Evolutionary conservation across 2,113 vertebrate genomes (phyloP).

Genomic region (Ochotona curzoniae): DNA sequence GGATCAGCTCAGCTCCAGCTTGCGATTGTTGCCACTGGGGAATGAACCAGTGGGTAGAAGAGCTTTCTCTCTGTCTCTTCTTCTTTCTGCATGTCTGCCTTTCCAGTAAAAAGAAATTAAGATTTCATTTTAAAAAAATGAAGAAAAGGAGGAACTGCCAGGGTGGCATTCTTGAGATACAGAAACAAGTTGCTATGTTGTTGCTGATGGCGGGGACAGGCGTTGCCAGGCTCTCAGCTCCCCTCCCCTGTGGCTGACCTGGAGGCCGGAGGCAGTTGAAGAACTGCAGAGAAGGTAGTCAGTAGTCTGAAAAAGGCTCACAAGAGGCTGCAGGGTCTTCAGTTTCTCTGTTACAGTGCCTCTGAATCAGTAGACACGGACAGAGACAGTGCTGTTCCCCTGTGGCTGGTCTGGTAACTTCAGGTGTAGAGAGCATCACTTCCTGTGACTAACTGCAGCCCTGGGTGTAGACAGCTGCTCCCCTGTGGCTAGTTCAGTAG

Average conservation of each 20-base stretch:
- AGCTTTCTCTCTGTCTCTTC: too few relatives aligned
- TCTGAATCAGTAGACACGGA: too few relatives aligned
- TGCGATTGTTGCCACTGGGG: too few relatives aligned
- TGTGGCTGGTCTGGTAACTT: too few relatives aligned
- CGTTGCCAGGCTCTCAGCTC: neutral
- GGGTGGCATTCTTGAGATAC: neutral
- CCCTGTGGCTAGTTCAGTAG: neutral
- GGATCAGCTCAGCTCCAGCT: too few relatives aligned
- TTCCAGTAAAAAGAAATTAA: too few relatives aligned
- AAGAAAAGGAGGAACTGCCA: neutral
- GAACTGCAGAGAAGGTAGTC: neutral
- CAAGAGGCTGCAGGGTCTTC: neutral
- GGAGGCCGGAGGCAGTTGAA: neutral
- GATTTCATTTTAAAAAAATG: too few relatives aligned
- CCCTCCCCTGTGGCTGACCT: neutral
- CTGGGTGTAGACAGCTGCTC: neutral
- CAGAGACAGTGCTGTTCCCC: too few relatives aligned
- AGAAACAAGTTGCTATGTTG: neutral
- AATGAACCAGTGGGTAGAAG: too few relatives aligned
- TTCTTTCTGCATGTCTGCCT: too few relatives aligned
- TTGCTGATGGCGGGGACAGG: neutral
- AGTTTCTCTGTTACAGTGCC: too few relatives aligned
- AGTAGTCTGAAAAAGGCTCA: neutral
- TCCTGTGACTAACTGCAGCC: neutral
- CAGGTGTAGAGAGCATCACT: too few relatives aligned